Evolutionary conservation across 2,888 invertebrate species (phyloP).

Genomic region (Ennomos erosarius): DNA sequence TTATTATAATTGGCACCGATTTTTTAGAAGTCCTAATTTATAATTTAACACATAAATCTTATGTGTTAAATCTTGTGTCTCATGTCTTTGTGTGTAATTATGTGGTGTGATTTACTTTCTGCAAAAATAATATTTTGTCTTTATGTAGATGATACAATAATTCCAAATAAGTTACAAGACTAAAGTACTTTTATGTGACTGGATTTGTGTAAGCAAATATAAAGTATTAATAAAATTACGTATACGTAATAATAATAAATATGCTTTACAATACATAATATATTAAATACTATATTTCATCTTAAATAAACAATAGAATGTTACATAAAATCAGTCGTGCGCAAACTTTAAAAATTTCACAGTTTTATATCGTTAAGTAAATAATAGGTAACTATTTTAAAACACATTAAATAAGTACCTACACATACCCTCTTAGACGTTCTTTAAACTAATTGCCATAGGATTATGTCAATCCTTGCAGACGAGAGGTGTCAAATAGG

Average conservation of each 20-base stretch:
- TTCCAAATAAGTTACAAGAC: constrained; percentile 25
- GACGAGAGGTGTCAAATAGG: too few species aligned
- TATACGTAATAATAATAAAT: constrained; percentile 1
- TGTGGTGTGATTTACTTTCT: constrained; percentile 3
- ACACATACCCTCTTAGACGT: too few species aligned
- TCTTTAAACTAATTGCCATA: too few species aligned
- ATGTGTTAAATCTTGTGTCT: constrained; percentile 2
- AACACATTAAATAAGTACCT: too few species aligned
- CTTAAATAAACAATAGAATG: constrained; percentile 45
- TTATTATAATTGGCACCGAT: constrained; percentile 39
- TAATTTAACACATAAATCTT: background rate
- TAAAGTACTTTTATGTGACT: too few species aligned
- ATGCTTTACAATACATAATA: constrained; percentile 13
- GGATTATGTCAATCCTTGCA: too few species aligned
- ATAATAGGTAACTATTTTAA: too few species aligned
- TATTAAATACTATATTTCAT: constrained; percentile 31
- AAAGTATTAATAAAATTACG: too few species aligned
- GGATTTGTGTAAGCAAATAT: too few species aligned
- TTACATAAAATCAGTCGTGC: constrained; percentile 66
- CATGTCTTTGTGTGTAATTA: too few species aligned
- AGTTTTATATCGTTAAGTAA: background rate
- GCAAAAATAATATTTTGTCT: constrained; percentile 1
- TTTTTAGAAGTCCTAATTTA: constrained; percentile 10
- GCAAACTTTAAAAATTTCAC: constrained; percentile 30
- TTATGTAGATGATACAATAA: constrained; percentile 23